Evolutionary conservation across 2,113 vertebrate species (phyloP).

Genomic region (Xenopus laevis): DNA sequence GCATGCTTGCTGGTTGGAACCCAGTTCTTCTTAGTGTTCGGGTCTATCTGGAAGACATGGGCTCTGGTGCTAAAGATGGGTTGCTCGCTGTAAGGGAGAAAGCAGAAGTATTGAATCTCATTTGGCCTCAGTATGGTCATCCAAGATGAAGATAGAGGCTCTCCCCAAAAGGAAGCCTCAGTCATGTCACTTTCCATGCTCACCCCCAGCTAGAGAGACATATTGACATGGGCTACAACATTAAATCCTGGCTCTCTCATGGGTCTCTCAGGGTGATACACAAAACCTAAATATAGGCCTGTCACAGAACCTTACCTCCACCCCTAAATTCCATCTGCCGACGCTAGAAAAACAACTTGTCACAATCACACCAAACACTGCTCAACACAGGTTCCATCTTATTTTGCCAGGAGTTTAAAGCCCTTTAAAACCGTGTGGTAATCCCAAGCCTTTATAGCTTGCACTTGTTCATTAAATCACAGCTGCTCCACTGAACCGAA

Average conservation of each 20-base stretch:
- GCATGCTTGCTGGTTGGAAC: slow-evolving; percentile 97
- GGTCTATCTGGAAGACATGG: slow-evolving; percentile 99
- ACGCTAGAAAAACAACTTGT: not conserved
- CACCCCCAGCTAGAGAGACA: not conserved
- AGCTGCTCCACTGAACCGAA: not conserved
- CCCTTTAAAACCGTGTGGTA: not conserved
- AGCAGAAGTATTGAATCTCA: slow-evolving; percentile 69
- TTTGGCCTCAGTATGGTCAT: slow-evolving; percentile 59
- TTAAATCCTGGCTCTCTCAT: not conserved
- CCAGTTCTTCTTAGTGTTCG: slow-evolving; percentile 99
- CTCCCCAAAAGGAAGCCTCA: slow-evolving; percentile 49
- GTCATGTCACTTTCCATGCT: slow-evolving; percentile 58
- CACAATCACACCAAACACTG: not conserved
- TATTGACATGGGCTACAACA: not conserved
- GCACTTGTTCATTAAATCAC: not conserved
- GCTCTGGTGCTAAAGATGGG: slow-evolving; percentile 97
- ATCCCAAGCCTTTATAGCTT: not conserved
- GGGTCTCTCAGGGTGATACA: slow-evolving; percentile 27
- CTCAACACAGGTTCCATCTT: not conserved
- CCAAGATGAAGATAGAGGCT: slow-evolving; percentile 50
- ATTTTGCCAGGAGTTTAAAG: not conserved
- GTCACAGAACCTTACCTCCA: not conserved
- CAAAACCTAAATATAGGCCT: slow-evolving; percentile 23
- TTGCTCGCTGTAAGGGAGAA: slow-evolving; percentile 84
- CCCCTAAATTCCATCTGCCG: not conserved